Base-by-base conservation (phyloP, 2,888 invertebrate genomes). In the Drosophila testacea region DNA sequence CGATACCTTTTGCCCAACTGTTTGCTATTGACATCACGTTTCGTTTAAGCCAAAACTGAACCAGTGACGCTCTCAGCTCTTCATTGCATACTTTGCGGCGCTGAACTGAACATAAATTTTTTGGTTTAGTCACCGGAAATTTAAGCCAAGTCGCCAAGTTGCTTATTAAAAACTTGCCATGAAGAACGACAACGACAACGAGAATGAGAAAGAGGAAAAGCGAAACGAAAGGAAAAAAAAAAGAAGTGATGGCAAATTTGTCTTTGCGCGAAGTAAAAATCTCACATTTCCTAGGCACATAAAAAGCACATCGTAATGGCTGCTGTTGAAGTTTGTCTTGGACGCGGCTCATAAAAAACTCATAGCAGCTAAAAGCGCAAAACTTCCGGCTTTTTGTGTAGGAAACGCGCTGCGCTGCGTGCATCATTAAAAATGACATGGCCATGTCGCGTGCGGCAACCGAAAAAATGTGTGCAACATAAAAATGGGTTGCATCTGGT, bases 11-110 rank as follows among this genome's bases (percentile, higher is more conserved):
- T 64, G 36, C 36, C 60, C 74, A 86, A 82, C 87, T 83, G 85
- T 75, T 83, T 82, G 70, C 81, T 82, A 88, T 88, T 88, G 85
- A 78, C 78, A 85, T 82, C 89, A 84, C 85, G 85, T 88, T 75
- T 65, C 69, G 76, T 69, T 76, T 60, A 73, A 78, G 77, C 77
- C 73, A 67, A 68, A 68, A 52, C 67, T 74, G 79, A 79, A 39
- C 54, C 74, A 76, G 50, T 62, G 63, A 27, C 50, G 51, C 56
- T 27, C 57, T 52, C 63, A 48, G 32, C 50, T 46, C 60, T 57
- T 54, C 64, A 46, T 48, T 32, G 65, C 74, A 55, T 52, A 67
- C 70, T 59, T 52, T 50, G 72, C 62, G 55, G 67, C 63, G 50
- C 41, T 16, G 54, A 86, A 80, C 75, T 77, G 70, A 75, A 85